Evolutionary conservation across 2,797 vertebrate species (phyloP).

Genomic region (Coranthus polyacanthus): DNA sequence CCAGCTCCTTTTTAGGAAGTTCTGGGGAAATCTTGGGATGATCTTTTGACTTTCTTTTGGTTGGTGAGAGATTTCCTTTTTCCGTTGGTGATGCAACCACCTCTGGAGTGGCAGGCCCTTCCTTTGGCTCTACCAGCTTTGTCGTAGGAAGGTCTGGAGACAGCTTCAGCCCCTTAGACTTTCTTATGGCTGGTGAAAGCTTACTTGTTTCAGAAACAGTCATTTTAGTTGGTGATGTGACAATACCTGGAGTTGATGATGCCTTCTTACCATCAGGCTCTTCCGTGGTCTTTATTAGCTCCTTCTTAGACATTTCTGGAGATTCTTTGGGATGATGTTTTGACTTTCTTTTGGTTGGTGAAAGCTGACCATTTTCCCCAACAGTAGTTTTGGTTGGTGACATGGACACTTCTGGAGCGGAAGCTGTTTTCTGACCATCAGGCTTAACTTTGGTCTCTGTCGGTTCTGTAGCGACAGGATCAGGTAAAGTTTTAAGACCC

Average conservation of each 20-base stretch:
- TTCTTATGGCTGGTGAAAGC: neutral
- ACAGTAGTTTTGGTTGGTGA: neutral
- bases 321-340: neutral
- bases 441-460: neutral
- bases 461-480: neutral
- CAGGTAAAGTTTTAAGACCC: neutral
- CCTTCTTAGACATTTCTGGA: neutral
- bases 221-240: neutral
- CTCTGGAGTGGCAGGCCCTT: no score
- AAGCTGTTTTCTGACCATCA: neutral
- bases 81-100: neutral
- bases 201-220: neutral
- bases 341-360: neutral
- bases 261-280: neutral
- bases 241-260: neutral
- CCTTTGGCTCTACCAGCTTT: neutral
- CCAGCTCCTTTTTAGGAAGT: neutral
- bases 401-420: neutral
- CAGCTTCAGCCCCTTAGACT: no score
- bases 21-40: neutral
- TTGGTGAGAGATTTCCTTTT: neutral
- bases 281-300: neutral
- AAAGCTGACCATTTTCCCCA: neutral
- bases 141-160: neutral
- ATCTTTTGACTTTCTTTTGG: neutral